These are phyloP conservation scores for Dicerorhinus sumatrensis DNA, from an alignment of 2,113 vertebrate genomes.

Conservation along the genomic window DNA sequence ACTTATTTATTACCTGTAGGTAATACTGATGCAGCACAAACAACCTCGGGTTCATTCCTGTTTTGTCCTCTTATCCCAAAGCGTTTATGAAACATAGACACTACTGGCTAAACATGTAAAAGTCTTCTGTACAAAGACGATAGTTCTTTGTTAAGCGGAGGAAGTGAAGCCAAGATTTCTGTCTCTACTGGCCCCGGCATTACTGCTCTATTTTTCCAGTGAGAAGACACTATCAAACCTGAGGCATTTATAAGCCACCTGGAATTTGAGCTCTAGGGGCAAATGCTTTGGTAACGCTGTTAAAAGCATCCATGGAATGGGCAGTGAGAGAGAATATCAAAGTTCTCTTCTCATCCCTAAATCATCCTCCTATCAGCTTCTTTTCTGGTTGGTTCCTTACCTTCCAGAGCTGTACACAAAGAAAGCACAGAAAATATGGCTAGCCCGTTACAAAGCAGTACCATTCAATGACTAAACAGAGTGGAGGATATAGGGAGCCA, in stretches of 20 bases:
- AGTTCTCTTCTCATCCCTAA: not conserved
- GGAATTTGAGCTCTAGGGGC: slow-evolving; percentile 49
- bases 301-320: not conserved
- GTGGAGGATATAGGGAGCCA: not conserved
- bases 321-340: not conserved
- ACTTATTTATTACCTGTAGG: not conserved
- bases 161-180: not conserved
- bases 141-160: not conserved
- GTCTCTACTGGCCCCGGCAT: not conserved
- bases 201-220: slow-evolving; percentile 31
- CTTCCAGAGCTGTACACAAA: not conserved
- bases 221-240: slow-evolving; percentile 6
- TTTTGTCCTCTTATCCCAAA: slow-evolving; percentile 25
- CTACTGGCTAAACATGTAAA: not conserved
- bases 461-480: not conserved
- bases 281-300: not conserved
- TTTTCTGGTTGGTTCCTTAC: not conserved
- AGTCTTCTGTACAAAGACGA: not conserved
- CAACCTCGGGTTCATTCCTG: not conserved
- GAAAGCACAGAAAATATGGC: slow-evolving; percentile 4
- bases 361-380: not conserved
- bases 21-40: not conserved
- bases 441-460: not conserved
- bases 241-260: slow-evolving; percentile 26
- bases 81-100: not conserved